Evolutionary conservation across 2,888 invertebrate species (phyloP).

Genomic region (Melieria omissa): DNA sequence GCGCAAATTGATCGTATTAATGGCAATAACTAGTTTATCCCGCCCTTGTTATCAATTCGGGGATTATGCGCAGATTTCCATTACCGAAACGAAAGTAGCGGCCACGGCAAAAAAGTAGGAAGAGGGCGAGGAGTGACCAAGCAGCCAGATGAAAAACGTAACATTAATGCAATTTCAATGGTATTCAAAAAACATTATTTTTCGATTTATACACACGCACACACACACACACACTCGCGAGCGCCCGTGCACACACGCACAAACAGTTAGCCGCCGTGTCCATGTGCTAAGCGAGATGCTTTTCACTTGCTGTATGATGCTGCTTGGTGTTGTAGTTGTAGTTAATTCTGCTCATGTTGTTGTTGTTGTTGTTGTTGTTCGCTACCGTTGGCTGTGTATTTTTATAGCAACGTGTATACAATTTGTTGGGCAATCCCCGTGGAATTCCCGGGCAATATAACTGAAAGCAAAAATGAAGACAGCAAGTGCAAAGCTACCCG

Average conservation of each 20-base stretch:
- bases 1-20: conserved; percentile 67
- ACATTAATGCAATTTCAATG: conserved; percentile 62
- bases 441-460: conserved; percentile 64
- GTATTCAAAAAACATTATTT: conserved; percentile 55
- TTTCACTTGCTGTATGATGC: conserved; percentile 7
- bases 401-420: conserved; percentile 43
- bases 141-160: conserved; percentile 35
- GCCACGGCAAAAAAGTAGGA: conserved; percentile 21
- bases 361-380: conserved; percentile 14
- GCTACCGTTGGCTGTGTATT: conserved; percentile 12
- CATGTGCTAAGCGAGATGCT: background rate
- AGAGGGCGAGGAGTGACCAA: conserved; percentile 30
- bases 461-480: conserved; percentile 63
- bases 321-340: conserved; percentile 19
- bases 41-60: conserved; percentile 66
- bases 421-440: conserved; percentile 53
- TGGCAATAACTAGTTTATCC: conserved; percentile 67
- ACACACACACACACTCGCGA: background rate
- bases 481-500: conserved; percentile 65
- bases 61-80: conserved; percentile 65
- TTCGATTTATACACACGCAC: conserved; percentile 54
- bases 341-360: conserved; percentile 22
- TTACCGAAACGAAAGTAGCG: conserved; percentile 48
- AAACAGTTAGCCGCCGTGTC: too few relatives aligned
- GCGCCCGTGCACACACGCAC: conserved; percentile 28